Conservation (phyloP, 2,113 vertebrate species). For the Amazona guildingii region DNA sequence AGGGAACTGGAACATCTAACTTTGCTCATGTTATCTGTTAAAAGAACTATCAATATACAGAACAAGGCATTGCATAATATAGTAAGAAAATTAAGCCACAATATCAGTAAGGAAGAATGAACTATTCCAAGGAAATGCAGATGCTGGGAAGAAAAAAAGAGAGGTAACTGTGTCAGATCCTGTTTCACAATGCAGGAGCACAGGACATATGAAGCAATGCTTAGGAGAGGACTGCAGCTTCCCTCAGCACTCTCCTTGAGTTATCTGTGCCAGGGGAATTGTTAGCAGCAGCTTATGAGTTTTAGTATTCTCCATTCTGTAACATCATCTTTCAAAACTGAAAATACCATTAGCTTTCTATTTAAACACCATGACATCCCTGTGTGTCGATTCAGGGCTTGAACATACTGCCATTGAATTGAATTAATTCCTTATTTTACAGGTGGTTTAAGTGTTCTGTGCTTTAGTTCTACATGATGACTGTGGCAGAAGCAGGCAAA, state of each 20-base stretch:
- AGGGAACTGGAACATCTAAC: neutral
- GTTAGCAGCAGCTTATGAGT: neutral
- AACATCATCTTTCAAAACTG: neutral
- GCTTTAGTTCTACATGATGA: neutral
- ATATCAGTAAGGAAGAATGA: neutral
- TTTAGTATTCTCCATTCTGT: neutral
- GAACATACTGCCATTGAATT: neutral
- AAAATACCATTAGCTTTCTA: neutral
- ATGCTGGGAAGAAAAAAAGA: neutral
- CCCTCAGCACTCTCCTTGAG: neutral
- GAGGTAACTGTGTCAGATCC: neutral
- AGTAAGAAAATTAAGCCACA: neutral
- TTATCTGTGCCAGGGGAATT: neutral
- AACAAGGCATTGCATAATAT: neutral
- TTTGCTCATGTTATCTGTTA: neutral
- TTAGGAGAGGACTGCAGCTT: neutral
- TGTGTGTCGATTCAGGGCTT: neutral
- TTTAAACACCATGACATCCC: neutral
- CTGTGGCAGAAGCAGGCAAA: neutral
- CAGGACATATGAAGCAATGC: accelerated
- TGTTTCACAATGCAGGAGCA: neutral
- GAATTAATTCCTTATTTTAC: neutral
- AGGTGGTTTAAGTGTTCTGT: neutral
- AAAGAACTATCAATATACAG: neutral
- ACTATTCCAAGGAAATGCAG: neutral